Conservation (phyloP, 2,888 invertebrate genomes). For the Ametastegia equiseti region DNA sequence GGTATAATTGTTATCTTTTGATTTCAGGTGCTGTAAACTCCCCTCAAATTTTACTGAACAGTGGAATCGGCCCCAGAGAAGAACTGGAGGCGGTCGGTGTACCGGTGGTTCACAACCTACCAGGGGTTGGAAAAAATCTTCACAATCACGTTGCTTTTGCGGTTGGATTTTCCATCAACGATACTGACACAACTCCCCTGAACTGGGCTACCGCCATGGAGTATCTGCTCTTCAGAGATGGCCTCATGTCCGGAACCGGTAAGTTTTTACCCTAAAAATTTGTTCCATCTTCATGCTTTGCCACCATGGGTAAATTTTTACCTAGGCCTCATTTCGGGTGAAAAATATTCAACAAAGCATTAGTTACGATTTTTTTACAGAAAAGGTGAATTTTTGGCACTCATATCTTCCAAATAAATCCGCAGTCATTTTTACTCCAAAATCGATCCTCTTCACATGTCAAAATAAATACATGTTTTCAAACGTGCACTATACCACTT, state of each 20-base stretch:
- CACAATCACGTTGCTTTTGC: constrained; percentile 92
- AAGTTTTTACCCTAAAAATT: constrained; percentile 54
- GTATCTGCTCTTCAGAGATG: constrained; percentile 91
- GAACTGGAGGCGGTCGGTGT: constrained; percentile 82
- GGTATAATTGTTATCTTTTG: too few species aligned
- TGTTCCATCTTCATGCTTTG: background rate
- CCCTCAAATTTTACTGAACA: constrained; percentile 93
- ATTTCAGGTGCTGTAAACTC: constrained; percentile 92
- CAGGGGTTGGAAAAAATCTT: constrained; percentile 90
- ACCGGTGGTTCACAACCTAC: constrained; percentile 84
- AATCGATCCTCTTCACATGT: too few species aligned
- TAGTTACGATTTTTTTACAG: too few species aligned
- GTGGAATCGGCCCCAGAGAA: constrained; percentile 90
- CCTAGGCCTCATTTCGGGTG: too few species aligned
- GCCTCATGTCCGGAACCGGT: constrained; percentile 93
- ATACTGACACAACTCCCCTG: constrained; percentile 90
- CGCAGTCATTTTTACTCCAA: too few species aligned
- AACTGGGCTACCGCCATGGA: constrained; percentile 97
- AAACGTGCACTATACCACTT: too few species aligned
- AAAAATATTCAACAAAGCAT: too few species aligned
- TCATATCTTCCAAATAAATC: too few species aligned
- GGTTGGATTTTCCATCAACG: constrained; percentile 88
- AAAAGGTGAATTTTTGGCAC: too few species aligned
- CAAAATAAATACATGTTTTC: too few species aligned
- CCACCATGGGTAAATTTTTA: background rate